phyloP scores from a whole-genome alignment of 2,113 vertebrate species.

The Oncorhynchus kisutch region DNA sequence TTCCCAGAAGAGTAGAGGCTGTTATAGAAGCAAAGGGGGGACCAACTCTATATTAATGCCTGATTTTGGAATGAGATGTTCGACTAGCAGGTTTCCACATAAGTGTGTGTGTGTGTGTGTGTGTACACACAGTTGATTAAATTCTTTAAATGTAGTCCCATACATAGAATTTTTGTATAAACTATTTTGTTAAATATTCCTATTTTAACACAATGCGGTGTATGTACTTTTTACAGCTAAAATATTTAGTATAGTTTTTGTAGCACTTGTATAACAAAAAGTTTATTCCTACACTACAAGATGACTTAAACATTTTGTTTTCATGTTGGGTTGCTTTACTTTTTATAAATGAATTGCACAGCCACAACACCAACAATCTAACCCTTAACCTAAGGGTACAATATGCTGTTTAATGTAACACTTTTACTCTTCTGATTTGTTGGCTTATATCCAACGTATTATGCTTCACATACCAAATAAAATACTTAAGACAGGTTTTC shows the following conservation, averaged over 20 bases:
- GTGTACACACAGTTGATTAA: conserved; percentile 55
- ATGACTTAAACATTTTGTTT: conserved; percentile 16
- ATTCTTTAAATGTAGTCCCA: conserved; percentile 77
- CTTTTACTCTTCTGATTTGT: not conserved
- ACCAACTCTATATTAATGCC: too few relatives aligned
- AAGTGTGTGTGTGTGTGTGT: not conserved
- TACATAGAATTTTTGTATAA: conserved; percentile 72
- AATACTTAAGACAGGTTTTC: not conserved
- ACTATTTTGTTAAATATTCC: conserved; percentile 75
- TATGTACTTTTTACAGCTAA: conserved; percentile 54
- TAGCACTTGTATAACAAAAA: conserved; percentile 35
- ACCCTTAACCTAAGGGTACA: not conserved
- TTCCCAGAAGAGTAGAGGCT: too few relatives aligned
- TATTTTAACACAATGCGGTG: conserved; percentile 63
- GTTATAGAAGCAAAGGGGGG: too few relatives aligned
- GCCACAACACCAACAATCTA: not conserved
- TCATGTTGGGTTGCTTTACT: not conserved
- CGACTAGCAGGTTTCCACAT: too few relatives aligned
- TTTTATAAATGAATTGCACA: not conserved
- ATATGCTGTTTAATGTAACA: not conserved
- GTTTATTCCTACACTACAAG: conserved; percentile 31
- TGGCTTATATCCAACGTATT: not conserved
- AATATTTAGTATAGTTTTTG: conserved; percentile 50
- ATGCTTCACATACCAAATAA: conserved; percentile 1
- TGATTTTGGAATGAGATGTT: too few relatives aligned